These are phyloP conservation scores for Tribolium freemani DNA, from an alignment of 2,888 invertebrate genomes.

Conservation along the genomic window DNA sequence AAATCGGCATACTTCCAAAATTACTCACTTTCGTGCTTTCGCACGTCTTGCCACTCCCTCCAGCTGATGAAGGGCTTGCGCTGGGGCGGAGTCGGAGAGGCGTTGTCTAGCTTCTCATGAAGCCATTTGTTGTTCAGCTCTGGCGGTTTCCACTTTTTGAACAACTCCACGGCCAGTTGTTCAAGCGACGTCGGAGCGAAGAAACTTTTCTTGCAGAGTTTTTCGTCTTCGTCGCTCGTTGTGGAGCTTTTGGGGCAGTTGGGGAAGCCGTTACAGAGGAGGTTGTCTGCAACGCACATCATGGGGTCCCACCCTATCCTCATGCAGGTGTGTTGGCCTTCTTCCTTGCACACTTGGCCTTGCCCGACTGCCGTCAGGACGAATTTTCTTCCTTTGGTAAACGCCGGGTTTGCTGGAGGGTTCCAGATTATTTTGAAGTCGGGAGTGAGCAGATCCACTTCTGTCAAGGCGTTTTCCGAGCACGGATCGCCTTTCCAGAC, in stretches of 20 bases:
- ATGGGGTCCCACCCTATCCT: constrained; percentile 61
- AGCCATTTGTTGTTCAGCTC: constrained; percentile 43
- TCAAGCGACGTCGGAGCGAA: constrained; percentile 52
- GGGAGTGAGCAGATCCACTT: constrained; percentile 57
- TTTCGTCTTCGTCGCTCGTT: constrained; percentile 63
- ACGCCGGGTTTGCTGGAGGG: constrained; percentile 52
- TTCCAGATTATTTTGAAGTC: constrained; percentile 59
- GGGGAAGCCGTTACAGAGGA: constrained; percentile 77
- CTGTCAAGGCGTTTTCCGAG: constrained; percentile 52
- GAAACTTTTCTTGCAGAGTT: constrained; percentile 56
- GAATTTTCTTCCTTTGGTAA: constrained; percentile 53
- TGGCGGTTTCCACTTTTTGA: constrained; percentile 54
- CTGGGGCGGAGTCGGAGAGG: constrained; percentile 8
- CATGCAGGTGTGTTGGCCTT: constrained; percentile 61
- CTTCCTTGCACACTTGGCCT: constrained; percentile 56
- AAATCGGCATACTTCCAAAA: neutral
- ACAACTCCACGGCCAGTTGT: constrained; percentile 54
- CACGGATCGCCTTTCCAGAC: constrained; percentile 62
- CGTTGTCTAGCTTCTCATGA: constrained; percentile 39
- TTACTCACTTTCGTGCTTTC: constrained; percentile 42
- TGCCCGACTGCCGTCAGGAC: constrained; percentile 61
- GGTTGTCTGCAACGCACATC: constrained; percentile 76
- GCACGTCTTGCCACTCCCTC: constrained; percentile 49
- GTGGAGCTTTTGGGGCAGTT: constrained; percentile 77
- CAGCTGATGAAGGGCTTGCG: constrained; percentile 40